Conservation (phyloP, 2,888 invertebrate genomes). For the Phyllotreta cruciferae region DNA sequence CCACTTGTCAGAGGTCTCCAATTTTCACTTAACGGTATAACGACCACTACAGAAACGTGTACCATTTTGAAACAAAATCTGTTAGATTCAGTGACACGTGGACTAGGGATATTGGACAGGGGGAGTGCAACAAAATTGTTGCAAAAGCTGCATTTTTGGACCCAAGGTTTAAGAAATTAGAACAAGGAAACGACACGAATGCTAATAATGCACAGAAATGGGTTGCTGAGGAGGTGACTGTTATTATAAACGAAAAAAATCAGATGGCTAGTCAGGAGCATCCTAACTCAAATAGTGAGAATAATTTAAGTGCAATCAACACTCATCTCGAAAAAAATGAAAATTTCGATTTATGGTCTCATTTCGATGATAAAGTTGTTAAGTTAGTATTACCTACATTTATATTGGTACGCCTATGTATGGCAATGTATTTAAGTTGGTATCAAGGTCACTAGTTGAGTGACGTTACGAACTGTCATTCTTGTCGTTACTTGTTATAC, state of each 20-base stretch:
- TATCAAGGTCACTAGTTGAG: too few relatives aligned
- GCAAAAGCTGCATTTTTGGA: slow-evolving; percentile 41
- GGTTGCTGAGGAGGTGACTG: slow-evolving; percentile 34
- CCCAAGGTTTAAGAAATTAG: slow-evolving; percentile 40
- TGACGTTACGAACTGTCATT: too few relatives aligned
- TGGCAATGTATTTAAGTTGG: too few relatives aligned
- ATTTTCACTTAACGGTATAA: slow-evolving; percentile 9
- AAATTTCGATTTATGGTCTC: slow-evolving; percentile 24
- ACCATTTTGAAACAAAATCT: slow-evolving; percentile 20
- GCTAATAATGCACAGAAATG: slow-evolving; percentile 35
- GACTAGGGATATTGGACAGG: slow-evolving; percentile 24
- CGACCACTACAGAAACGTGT: slow-evolving; percentile 23
- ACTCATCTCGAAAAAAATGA: background rate
- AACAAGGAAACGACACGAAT: slow-evolving; percentile 33
- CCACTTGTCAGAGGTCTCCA: slow-evolving; percentile 44
- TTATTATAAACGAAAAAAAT: slow-evolving; percentile 6
- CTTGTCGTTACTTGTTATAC: too few relatives aligned
- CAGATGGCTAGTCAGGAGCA: background rate
- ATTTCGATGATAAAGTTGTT: slow-evolving; percentile 35
- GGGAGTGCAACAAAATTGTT: slow-evolving; percentile 29
- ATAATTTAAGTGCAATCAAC: background rate
- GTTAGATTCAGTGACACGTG: slow-evolving; percentile 18
- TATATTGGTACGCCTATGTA: too few relatives aligned
- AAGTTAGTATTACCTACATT: too few relatives aligned
- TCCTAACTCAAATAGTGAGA: background rate